These are phyloP conservation scores for Cyprinodon brontotheroides DNA, from an alignment of 2,113 vertebrate genomes.

Conservation along the genomic window DNA sequence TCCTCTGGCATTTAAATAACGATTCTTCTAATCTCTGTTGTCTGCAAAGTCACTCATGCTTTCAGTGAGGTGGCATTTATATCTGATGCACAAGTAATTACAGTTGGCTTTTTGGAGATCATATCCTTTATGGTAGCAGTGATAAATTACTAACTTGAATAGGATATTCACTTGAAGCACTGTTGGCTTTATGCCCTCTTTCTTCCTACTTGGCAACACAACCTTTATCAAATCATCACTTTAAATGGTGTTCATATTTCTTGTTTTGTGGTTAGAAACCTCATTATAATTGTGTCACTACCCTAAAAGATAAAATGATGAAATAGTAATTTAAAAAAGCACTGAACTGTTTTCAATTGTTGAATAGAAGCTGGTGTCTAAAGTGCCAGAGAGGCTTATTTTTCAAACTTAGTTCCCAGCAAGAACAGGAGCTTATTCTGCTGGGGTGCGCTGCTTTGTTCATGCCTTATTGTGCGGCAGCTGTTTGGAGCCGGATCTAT, in stretches of 20 bases:
- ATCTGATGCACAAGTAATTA: not conserved
- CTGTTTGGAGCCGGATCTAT: slow-evolving; percentile 21
- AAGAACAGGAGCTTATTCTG: not conserved
- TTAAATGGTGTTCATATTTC: not conserved
- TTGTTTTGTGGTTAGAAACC: not conserved
- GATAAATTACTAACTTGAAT: not conserved
- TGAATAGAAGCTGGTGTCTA: too few relatives aligned
- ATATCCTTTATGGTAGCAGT: not conserved
- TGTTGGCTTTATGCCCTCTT: not conserved
- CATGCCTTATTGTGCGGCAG: slow-evolving; percentile 2
- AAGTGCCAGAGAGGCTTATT: slow-evolving; percentile 5
- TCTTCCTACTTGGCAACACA: not conserved
- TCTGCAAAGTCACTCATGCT: slow-evolving; percentile 16
- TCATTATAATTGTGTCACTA: not conserved
- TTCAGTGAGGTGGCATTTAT: slow-evolving; percentile 17
- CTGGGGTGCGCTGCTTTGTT: slow-evolving; percentile 2
- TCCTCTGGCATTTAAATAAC: slow-evolving; percentile 9
- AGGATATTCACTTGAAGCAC: not conserved
- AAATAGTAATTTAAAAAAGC: not conserved
- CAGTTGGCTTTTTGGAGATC: not conserved
- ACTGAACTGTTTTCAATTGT: not conserved
- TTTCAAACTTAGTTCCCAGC: not conserved
- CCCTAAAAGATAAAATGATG: not conserved
- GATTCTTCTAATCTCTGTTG: slow-evolving; percentile 14
- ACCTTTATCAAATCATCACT: slow-evolving; percentile 11